Conservation (phyloP, 2,888 invertebrate species). For the Ctenicera cuprea region DNA sequence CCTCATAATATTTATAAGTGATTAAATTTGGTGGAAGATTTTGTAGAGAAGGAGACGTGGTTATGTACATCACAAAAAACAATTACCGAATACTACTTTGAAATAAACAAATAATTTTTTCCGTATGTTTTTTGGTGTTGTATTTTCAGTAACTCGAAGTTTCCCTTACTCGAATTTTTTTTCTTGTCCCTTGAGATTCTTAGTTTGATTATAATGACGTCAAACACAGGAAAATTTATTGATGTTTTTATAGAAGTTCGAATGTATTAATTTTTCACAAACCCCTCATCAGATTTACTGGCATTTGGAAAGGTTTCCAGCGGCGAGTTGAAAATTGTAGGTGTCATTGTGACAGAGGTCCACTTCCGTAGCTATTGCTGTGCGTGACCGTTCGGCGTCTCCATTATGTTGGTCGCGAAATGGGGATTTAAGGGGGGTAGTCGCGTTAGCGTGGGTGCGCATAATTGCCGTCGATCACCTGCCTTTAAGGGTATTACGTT, state of each 20-base stretch:
- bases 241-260: not conserved
- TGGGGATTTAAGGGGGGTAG: conserved; percentile 33
- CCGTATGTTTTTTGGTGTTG: no score
- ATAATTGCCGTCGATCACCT: conserved; percentile 46
- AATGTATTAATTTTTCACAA: conserved; percentile 35
- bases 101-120: no score
- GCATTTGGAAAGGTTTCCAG: conserved; percentile 26
- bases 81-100: no score
- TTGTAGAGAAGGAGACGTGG: no score
- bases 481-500: conserved; percentile 34
- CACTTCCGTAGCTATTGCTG: conserved; percentile 33
- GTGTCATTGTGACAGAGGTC: conserved; percentile 44
- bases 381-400: conserved; percentile 44
- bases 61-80: no score
- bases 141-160: no score
- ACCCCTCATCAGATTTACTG: conserved; percentile 32
- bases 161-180: no score
- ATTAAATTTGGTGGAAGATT: no score
- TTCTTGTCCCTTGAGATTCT: no score
- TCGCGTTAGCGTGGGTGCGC: conserved; percentile 35
- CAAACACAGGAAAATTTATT: no score
- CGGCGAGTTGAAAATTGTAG: conserved; percentile 34
- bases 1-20: no score
- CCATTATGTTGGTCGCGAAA: conserved; percentile 40
- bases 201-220: no score